Percentiles rank a stretch among this genome's conserved stretches.
phyloP scores from a whole-genome alignment of 2,797 vertebrate species.

The Lateolabrax maculatus region DNA sequence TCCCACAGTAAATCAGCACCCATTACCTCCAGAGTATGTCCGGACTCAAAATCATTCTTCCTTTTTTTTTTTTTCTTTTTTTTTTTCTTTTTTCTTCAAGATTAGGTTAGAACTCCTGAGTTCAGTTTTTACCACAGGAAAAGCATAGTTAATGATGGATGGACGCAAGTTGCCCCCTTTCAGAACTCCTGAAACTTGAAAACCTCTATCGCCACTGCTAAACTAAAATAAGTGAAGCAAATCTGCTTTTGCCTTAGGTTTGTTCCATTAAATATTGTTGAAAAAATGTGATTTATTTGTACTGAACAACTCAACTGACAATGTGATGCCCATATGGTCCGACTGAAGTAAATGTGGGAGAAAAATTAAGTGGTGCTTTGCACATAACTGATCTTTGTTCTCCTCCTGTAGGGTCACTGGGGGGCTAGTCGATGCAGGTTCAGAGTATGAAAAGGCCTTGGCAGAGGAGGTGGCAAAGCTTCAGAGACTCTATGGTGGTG shows the following conservation, averaged over 20 bases:
- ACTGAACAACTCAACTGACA: not conserved
- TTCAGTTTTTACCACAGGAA: not conserved
- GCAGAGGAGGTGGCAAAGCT: slow-evolving; percentile 90
- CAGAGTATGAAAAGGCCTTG: slow-evolving; percentile 91
- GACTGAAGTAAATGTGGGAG: not conserved
- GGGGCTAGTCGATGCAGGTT: slow-evolving; percentile 89
- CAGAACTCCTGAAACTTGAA: not conserved
- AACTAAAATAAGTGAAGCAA: not conserved
- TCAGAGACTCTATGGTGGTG: slow-evolving; percentile 88
- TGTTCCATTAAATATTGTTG: not conserved
- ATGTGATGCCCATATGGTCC: not conserved
- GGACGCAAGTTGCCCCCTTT: not conserved
- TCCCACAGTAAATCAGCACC: too few species aligned
- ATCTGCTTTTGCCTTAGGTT: not conserved
- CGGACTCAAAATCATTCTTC: too few species aligned
- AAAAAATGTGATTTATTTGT: not conserved
- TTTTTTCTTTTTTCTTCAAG: too few species aligned
- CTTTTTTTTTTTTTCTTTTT: too few species aligned
- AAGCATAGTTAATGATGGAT: not conserved
- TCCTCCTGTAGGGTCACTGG: slow-evolving; percentile 81
- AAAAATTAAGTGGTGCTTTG: not conserved
- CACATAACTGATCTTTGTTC: not conserved
- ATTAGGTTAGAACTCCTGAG: not conserved
- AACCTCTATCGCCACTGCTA: not conserved
- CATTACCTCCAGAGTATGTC: too few species aligned